These are phyloP conservation scores for Nyctibius grandis DNA, from an alignment of 2,797 vertebrate genomes.

Conservation along the genomic window DNA sequence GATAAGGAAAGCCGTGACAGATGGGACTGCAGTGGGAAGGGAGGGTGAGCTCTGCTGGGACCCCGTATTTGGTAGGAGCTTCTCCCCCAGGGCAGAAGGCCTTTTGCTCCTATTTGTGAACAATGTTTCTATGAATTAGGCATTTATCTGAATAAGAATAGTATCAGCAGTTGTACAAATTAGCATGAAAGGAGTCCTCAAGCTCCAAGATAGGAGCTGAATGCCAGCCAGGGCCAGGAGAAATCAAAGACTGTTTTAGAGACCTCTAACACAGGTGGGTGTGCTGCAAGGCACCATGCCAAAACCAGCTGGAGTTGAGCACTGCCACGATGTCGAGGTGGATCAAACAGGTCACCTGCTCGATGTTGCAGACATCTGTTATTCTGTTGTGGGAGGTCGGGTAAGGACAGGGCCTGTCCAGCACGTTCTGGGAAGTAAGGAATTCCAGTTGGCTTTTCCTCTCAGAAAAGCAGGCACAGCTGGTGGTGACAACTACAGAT, in stretches of 20 bases:
- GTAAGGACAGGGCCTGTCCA: neutral
- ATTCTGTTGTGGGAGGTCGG: neutral
- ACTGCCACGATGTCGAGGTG: neutral
- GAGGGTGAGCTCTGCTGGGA: neutral
- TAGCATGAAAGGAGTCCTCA: conserved; percentile 16
- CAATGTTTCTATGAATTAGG: conserved; percentile 18
- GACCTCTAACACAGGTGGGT: neutral
- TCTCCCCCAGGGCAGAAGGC: neutral
- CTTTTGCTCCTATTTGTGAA: conserved; percentile 16
- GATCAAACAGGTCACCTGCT: neutral
- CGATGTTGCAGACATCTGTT: neutral
- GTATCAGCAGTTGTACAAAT: neutral
- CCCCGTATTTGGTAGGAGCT: neutral
- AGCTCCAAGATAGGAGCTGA: conserved; percentile 1
- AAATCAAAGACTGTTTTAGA: neutral
- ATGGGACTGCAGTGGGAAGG: neutral
- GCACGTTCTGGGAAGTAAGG: neutral
- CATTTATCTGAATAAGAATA: conserved; percentile 11
- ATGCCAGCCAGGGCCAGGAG: neutral
- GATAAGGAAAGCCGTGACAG: neutral
- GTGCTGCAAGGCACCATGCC: neutral
- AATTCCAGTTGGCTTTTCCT: conserved; percentile 12
- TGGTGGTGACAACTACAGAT: neutral
- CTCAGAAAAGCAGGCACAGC: neutral
- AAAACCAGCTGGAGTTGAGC: neutral